These are phyloP conservation scores for Lepidurus couesii DNA, from an alignment of 1,140 invertebrate genomes.

Conservation along the genomic window DNA sequence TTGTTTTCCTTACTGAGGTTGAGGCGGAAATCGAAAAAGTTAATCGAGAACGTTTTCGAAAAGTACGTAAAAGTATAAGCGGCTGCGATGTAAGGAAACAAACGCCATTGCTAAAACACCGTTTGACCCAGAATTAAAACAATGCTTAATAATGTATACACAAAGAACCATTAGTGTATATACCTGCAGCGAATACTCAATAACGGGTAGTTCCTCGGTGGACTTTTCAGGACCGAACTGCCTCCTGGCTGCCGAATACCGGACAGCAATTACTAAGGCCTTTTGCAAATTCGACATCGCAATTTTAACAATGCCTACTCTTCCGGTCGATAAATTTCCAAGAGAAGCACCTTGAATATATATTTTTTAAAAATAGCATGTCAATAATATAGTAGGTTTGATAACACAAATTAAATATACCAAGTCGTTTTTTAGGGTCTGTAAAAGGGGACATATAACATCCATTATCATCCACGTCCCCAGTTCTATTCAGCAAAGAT, in stretches of 20 bases:
- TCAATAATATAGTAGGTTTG: neutral
- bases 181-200: conserved; percentile 83
- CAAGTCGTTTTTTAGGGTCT: conserved; percentile 69
- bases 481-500: conserved; percentile 76
- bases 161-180: neutral
- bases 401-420: conserved; percentile 38
- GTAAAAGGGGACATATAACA: conserved; percentile 70
- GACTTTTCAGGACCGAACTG: conserved; percentile 71
- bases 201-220: conserved; percentile 64
- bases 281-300: conserved; percentile 61
- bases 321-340: conserved; percentile 76
- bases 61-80: conserved; percentile 71
- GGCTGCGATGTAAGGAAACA: conserved; percentile 82
- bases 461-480: conserved; percentile 78
- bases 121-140: neutral
- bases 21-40: conserved; percentile 52
- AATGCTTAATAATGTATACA: neutral
- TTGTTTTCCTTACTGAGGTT: conserved; percentile 33
- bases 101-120: conserved; percentile 70
- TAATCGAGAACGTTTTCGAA: conserved; percentile 53
- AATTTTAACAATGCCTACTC: conserved; percentile 67
- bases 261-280: conserved; percentile 74
- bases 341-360: conserved; percentile 58
- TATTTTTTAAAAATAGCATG: neutral
- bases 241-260: conserved; percentile 80